phyloP scores from a whole-genome alignment of 2,888 invertebrate genomes.

The Drosophila paranaensis region DNA sequence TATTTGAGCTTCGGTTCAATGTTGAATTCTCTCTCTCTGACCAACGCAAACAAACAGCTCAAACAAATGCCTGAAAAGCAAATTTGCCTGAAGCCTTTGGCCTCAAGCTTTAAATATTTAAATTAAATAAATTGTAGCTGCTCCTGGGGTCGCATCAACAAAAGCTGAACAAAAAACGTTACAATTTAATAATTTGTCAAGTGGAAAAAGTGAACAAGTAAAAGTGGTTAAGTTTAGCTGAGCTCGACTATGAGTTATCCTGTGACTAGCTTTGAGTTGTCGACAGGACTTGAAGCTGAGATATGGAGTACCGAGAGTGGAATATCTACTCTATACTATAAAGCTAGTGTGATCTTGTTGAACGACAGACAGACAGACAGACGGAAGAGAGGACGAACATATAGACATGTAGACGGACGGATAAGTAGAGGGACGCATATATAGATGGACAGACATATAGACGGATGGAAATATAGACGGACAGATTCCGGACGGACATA shows the following conservation, averaged over 20 bases:
- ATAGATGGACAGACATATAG: background rate
- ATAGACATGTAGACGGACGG: too few relatives aligned
- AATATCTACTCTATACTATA: too few relatives aligned
- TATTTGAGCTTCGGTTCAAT: constrained; percentile 61
- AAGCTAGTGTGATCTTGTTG: too few relatives aligned
- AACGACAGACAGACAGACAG: background rate
- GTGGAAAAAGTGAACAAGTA: constrained; percentile 68
- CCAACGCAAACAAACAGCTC: constrained; percentile 21
- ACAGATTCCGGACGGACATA: background rate
- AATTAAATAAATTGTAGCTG: constrained; percentile 54
- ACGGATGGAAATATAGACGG: background rate
- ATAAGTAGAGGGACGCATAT: too few relatives aligned
- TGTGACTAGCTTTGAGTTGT: background rate
- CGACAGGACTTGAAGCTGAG: background rate
- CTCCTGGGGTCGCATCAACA: constrained; percentile 16
- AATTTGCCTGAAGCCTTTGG: background rate
- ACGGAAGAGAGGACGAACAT: background rate
- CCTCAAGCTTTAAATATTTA: constrained; percentile 36
- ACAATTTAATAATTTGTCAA: constrained; percentile 62
- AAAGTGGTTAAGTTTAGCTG: constrained; percentile 2
- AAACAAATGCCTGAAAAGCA: background rate
- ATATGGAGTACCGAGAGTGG: too few relatives aligned
- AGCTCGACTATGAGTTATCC: background rate
- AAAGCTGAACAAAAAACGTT: constrained; percentile 4
- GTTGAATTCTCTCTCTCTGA: constrained; percentile 49